Evolutionary conservation across 1,140 invertebrate genomes (phyloP), one percentile per base, ranked within the genome.

Genomic region (Pristionchus pacificus): DNA sequence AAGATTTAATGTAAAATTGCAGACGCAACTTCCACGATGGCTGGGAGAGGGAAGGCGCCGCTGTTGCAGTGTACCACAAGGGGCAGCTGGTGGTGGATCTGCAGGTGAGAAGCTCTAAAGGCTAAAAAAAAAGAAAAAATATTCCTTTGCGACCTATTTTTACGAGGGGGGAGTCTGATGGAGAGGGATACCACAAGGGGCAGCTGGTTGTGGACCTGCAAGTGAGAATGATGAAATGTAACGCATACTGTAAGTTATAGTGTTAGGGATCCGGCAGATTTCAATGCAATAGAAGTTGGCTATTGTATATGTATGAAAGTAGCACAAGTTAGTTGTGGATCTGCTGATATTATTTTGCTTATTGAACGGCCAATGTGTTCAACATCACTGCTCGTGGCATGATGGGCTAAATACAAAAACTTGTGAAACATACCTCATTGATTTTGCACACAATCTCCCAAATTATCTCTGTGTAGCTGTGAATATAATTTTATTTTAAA

Each of bases 41-140:
- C 10, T 83, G 81, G 81, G 81, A 83, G 57, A 61, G 75, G 24
- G 81, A 82, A 67, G 81, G 81, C 15, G 79, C 81, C 13, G 70
- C 77, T 27, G 38, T 82, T 28, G 80, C 79, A 19, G 72, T 82
- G 13, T 83, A 80, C 58, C 76, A 80, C 64, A 74, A 78, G 60
- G 77, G 75, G 19, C 27, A 77, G 63, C 63, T 83, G 31, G 78
- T 83, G 57, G 76, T 83, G 1, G 81, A 82, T 65, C 62, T 83
- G 27, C 70, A 66, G 71, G 71, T 65, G 1, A 65, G 71, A 38
- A n/a, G n/a, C n/a, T n/a, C n/a, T n/a, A n/a, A n/a, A n/a, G n/a
- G n/a, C n/a, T n/a, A n/a, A n/a, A n/a, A n/a, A n/a, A n/a, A n/a
- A n/a, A n/a, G n/a, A n/a, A n/a, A n/a, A n/a, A n/a, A n/a, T n/a